Percentiles rank a stretch among this genome's conserved stretches.
These are phyloP conservation scores for Drosophila monieri DNA, from an alignment of 2,888 invertebrate species.

Conservation along the genomic window DNA sequence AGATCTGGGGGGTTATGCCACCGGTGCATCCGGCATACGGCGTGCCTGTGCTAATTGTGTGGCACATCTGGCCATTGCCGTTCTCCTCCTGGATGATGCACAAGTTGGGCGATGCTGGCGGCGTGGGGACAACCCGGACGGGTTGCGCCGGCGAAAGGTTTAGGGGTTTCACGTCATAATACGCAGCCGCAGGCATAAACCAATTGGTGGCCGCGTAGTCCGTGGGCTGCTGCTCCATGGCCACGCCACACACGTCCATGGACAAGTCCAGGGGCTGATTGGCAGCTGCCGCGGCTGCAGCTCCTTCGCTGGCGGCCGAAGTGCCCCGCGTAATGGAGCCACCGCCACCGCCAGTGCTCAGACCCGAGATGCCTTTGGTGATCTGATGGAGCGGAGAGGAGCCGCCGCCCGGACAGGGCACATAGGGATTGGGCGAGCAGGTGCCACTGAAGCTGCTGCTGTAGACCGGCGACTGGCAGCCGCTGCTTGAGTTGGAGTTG, in stretches of 20 bases:
- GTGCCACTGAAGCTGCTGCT: constrained; percentile 82
- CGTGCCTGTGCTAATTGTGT: constrained; percentile 80
- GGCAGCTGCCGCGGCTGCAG: constrained; percentile 59
- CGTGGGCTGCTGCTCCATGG: constrained; percentile 31
- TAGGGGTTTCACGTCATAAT: constrained; percentile 83
- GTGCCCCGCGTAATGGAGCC: constrained; percentile 91
- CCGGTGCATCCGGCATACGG: constrained; percentile 81
- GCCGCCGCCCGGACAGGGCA: constrained; percentile 78
- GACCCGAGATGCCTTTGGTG: constrained; percentile 88
- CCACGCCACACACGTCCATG: constrained; percentile 81
- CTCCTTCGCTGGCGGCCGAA: constrained; percentile 84
- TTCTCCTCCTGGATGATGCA: constrained; percentile 92
- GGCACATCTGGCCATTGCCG: constrained; percentile 84
- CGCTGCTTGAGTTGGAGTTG: constrained; percentile 78
- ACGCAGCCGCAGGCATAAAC: constrained; percentile 80
- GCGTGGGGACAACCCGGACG: constrained; percentile 83
- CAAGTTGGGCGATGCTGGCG: constrained; percentile 85
- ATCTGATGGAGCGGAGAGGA: constrained; percentile 88
- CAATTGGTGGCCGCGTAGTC: constrained; percentile 71
- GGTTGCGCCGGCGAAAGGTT: constrained; percentile 83
- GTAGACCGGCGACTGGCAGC: constrained; percentile 85
- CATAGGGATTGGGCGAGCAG: constrained; percentile 82
- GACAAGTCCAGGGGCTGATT: constrained; percentile 83
- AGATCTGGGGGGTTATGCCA: constrained; percentile 89
- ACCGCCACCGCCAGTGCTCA: constrained; percentile 87